Base-by-base conservation (phyloP, 2,797 vertebrate species). In the Acanthurus lineatus region DNA sequence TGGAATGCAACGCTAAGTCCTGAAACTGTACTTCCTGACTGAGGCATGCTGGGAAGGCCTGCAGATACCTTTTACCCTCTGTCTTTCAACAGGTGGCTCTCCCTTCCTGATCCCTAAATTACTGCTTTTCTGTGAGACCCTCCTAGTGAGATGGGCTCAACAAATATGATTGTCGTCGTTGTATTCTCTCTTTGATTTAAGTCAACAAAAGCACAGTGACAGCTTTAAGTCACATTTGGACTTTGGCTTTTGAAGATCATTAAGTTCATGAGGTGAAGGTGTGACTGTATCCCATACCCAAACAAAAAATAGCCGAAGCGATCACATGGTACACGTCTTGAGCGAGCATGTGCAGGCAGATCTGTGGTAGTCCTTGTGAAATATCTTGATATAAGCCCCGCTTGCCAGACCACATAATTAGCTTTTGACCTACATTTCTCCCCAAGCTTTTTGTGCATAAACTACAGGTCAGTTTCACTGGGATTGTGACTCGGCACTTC, bases 371-470 rank as follows among this genome's bases (percentile, higher is more conserved):
- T 89, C 88, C 86, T 92, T 93, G 86, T 88, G 90, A 93, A 92
- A 92, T 89, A 86, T 90, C 88, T 91, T 84, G 79, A 91, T 92
- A 84, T 91, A 93, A 93, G 91, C 91, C 74, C 70, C 85, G 83
- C 86, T 92, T 90, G 86, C 90, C 85, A 89, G 89, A 89, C 91
- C 89, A 91, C 91, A 85, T 92, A 86, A 93, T 95, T 93, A 93
- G 91, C 91, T 93, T 93, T 93, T 94, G 92, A 94, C 92, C 93
- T 90, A 93, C 90, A 94, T 94, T 92, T 89, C 86, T 86, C 68
- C 66, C 61, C 73, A 57, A 79, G 86, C 84, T 84, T 84, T 90
- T 79, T 72, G 78, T 84, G 75, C 86, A 76, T 63, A 78, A 77
- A 77, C 85, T 73, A 83, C 77, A 81, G 85, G 90, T 94, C 91